Evolutionary conservation across 2,797 vertebrate species (phyloP).

Genomic region (Tolypeutes matacus): DNA sequence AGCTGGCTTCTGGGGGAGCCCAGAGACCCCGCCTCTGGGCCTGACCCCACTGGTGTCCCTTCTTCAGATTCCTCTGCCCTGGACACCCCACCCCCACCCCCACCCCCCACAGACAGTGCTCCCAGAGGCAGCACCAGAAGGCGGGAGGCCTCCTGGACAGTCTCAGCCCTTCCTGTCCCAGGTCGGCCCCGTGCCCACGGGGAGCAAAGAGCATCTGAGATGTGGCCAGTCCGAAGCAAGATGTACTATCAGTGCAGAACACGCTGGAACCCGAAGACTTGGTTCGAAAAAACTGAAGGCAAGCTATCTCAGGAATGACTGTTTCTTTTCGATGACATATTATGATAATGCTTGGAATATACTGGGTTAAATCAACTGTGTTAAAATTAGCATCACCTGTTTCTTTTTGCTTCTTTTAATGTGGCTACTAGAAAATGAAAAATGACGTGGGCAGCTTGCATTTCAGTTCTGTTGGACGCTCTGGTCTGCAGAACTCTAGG

Average conservation of each 20-base stretch:
- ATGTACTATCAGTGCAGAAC: too few relatives aligned
- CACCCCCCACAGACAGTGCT: neutral
- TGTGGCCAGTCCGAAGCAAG: neutral
- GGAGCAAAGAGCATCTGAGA: too few relatives aligned
- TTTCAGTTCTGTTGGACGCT: neutral
- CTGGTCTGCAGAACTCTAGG: neutral
- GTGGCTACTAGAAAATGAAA: too few relatives aligned
- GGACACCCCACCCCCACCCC: too few relatives aligned
- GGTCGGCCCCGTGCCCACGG: too few relatives aligned
- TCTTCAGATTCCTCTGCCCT: neutral
- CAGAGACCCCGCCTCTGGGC: neutral
- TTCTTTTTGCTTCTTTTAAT: too few relatives aligned
- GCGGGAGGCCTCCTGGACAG: neutral
- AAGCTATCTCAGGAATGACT: neutral
- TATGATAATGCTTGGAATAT: neutral
- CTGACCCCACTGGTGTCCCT: too few relatives aligned
- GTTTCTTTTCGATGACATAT: neutral
- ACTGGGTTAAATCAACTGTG: too few relatives aligned
- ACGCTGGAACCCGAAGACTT: neutral
- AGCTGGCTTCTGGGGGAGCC: neutral
- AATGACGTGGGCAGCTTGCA: too few relatives aligned
- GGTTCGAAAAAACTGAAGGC: rapidly evolving
- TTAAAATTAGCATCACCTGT: too few relatives aligned
- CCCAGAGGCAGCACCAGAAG: too few relatives aligned
- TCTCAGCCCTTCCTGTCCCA: neutral